Conservation (phyloP, 1,140 invertebrate species). For the Ceratosolen solmsi region DNA sequence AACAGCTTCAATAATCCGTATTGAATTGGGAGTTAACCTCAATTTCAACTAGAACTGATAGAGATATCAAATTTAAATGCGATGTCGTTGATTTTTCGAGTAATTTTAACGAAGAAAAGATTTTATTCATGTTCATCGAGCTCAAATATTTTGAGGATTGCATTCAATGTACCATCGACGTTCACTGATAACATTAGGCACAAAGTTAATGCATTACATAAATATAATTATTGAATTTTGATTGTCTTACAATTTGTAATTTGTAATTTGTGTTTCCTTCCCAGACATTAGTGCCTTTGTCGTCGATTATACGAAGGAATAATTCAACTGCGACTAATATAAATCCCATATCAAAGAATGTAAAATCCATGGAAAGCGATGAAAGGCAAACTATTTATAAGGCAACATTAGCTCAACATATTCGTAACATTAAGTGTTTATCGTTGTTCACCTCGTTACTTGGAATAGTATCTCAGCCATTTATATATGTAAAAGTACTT, state of each 20-base stretch:
- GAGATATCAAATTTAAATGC: neutral
- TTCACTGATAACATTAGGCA: neutral
- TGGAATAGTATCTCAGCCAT: conserved; percentile 82
- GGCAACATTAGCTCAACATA: conserved; percentile 79
- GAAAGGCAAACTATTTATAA: conserved; percentile 74
- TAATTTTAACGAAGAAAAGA: neutral
- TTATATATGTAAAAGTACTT: conserved; percentile 78
- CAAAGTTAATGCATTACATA: conserved; percentile 32
- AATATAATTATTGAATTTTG: too few relatives aligned
- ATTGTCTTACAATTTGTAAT: neutral
- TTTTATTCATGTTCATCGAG: neutral
- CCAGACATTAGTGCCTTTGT: neutral
- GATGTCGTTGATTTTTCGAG: conserved; percentile 22
- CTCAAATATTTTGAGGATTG: neutral
- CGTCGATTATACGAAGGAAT: neutral
- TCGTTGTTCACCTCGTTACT: conserved; percentile 83
- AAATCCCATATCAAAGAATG: neutral
- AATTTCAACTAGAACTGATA: too few relatives aligned
- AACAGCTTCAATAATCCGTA: too few relatives aligned
- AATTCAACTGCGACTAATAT: neutral
- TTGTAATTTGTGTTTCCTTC: neutral
- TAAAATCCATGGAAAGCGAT: neutral
- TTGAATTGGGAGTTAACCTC: too few relatives aligned
- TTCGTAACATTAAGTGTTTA: conserved; percentile 85
- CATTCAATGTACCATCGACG: neutral